Evolutionary conservation across 2,888 invertebrate species (phyloP).

Genomic region (Kryphioiulus occultus): DNA sequence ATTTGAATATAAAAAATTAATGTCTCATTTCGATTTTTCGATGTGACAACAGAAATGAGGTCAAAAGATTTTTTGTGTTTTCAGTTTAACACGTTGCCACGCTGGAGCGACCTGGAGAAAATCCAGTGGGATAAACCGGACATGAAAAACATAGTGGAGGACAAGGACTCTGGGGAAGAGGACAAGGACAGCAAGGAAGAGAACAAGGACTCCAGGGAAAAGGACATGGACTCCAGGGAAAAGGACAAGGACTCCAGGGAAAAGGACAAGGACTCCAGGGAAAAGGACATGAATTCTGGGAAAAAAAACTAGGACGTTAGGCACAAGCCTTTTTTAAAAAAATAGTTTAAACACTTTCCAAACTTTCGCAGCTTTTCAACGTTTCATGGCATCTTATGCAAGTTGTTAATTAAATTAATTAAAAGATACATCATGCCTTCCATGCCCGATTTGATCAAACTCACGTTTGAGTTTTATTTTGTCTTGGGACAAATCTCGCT

Average conservation of each 20-base stretch:
- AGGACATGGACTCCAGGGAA: not conserved
- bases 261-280: not conserved
- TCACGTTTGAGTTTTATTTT: no score
- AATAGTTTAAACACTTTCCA: not conserved
- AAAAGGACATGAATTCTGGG: not conserved
- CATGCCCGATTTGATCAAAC: no score
- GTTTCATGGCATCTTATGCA: not conserved
- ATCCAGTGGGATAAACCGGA: not conserved
- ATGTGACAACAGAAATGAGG: no score
- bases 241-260: not conserved
- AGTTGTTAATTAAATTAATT: no score
- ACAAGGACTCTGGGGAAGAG: not conserved
- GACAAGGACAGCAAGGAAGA: not conserved
- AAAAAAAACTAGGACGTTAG: no score
- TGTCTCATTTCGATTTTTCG: no score
- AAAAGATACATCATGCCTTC: no score
- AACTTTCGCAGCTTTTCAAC: not conserved
- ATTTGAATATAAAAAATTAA: not conserved
- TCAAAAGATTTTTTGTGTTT: not conserved
- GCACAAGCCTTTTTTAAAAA: not conserved
- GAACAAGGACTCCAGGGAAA: not conserved
- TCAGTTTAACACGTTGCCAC: not conserved
- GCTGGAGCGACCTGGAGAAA: conserved; percentile 2
- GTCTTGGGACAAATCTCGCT: no score
- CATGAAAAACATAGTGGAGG: not conserved